These are phyloP conservation scores for Drosophila colorata DNA, from an alignment of 2,888 invertebrate genomes.

Conservation along the genomic window DNA sequence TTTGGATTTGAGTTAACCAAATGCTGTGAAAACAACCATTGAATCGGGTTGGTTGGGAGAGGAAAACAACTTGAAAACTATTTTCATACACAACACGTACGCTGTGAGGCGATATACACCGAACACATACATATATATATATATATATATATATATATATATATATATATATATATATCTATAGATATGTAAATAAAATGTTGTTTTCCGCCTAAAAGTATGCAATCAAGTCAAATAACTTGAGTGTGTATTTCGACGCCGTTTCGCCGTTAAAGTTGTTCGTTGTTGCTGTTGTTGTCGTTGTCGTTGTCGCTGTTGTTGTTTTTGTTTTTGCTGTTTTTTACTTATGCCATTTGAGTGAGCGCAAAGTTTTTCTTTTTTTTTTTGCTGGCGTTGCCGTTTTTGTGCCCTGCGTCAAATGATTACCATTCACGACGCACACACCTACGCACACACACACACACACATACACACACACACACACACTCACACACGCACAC, in stretches of 20 bases:
- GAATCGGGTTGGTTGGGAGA: too few species aligned
- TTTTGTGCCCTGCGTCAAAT: constrained; percentile 55
- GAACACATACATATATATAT: background rate
- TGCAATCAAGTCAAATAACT: constrained; percentile 72
- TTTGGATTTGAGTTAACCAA: constrained; percentile 25
- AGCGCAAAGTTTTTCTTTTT: constrained; percentile 31
- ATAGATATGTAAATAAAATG: constrained; percentile 56
- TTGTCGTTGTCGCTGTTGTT: constrained; percentile 2
- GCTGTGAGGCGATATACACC: constrained; percentile 4
- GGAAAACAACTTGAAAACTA: constrained; percentile 55
- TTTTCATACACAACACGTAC: constrained; percentile 64
- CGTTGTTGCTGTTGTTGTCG: constrained; percentile 6
- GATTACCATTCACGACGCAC: constrained; percentile 56
- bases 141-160: background rate
- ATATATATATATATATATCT: background rate
- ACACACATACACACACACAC: constrained; percentile 16
- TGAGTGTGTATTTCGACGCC: constrained; percentile 49
- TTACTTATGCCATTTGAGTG: constrained; percentile 44
- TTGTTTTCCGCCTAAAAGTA: constrained; percentile 66
- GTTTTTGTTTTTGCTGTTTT: constrained; percentile 21
- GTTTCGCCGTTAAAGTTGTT: constrained; percentile 21
- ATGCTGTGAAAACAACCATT: constrained; percentile 9
- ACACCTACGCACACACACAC: constrained; percentile 13
- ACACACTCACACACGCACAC: constrained; percentile 38
- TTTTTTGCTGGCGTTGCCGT: constrained; percentile 52